Base-by-base conservation (phyloP, 35 echinoderm and acorn worm species). In the Acanthaster planci region DNA sequence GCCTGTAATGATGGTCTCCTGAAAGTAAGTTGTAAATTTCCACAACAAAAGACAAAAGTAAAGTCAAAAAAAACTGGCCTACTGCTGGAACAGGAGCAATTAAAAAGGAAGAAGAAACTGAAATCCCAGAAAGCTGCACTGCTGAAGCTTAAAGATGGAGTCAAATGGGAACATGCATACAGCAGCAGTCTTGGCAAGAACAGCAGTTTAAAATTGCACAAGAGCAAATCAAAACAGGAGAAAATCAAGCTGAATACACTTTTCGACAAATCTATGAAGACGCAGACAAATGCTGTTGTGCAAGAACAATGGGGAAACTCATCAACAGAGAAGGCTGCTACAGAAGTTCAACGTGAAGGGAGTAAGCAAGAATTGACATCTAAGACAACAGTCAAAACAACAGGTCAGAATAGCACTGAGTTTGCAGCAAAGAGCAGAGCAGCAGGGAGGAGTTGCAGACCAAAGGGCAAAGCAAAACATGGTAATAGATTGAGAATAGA, bases 111-210 rank as follows among this genome's bases (percentile, higher is more conserved):
- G 16, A 44, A 23, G 23, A 79, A 79, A 79, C 29, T 17, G 19
- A 52, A 44, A 44, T 8, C 16, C 37, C 30, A 52, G 37, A 79
- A 52, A 79, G 29, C 37, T 78, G 77, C 21, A 38, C 39, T 79
- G 31, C 22, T 79, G 77, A 52, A 72, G 77, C 37, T 79, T 7
- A 44, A 52, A 52, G 77, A 52, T 26, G 60, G 22, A 72, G 64
- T 72, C 14, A 72, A 72, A 72, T 12, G 64, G 23, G 23, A 72
- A 26, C 23, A 26, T 72, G 64, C 64, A 72, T 30, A 72, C 22
- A 72, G 64, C 64, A 79, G 77, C 18, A 79, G 47, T 39, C 77
- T 14, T 22, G 39, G 21, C 38, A 40, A 40, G 77, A 31, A 22
- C 22, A 38, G 10, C 36, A 38, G 40, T n/a, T 17, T 34, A 21